Evolutionary conservation across 1,140 invertebrate genomes (phyloP), one percentile per base, ranked within the genome.

Genomic region (Drosophila serrata): DNA sequence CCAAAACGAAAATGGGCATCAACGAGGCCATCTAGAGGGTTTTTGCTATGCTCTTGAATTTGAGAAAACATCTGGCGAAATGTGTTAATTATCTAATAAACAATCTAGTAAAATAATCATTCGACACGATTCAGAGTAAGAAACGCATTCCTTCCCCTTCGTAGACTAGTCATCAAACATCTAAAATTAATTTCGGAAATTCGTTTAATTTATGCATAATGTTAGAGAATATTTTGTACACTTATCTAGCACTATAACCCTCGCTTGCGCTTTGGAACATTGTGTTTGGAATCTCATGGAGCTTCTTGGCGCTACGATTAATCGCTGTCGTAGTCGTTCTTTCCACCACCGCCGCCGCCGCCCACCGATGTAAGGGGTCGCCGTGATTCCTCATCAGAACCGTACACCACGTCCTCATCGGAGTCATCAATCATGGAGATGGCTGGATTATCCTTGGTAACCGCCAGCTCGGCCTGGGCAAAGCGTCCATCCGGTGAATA

Each of bases 391-490:
- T 98, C 97, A 75, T 98, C 97, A 29, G 97, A 99, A 75, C 97
- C 98, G 92, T 99, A 99, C 75, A 99, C 97, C 8, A 99, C 97
- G 79, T 99, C 98, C 94, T 99, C 98, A 92, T 99, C 98, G 0
- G 98, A 99, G 92, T 99, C 98, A 93, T 99, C 99, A 61, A 99
- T 97, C 98, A 99, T 99, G 12, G 98, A 99, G 93, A 99, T 97
- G 8, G 98, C 96, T 48, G 98, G 98, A 94, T 99, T 99, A 93
- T 99, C 98, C 94, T 99, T 99, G 29, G 98, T 98, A 80, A 98
- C 97, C 9, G 97, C 94, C 33, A 95, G 95, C 93, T 99, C 98
- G 98, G 93, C 90, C 93, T 97, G 97, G 40, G 96, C 94, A 79
- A 96, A 95, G 81, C 96, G 96, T 59, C 95, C 94, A 12, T 95